These are phyloP conservation scores for Telmatherina bonti DNA, from an alignment of 2,797 vertebrate species.

Conservation along the genomic window DNA sequence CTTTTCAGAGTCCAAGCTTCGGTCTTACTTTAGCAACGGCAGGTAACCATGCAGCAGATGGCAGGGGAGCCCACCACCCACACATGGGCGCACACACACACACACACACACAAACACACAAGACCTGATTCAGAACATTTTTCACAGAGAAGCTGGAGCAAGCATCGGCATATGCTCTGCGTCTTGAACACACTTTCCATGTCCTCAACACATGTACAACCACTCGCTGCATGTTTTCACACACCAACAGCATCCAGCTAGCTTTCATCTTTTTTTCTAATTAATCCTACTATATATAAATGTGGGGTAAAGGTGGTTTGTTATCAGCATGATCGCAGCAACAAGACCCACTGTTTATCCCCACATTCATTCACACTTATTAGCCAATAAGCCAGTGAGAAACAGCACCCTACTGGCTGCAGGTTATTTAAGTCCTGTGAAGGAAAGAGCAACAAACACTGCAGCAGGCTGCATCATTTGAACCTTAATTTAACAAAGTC, in stretches of 20 bases:
- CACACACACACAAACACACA: constrained; percentile 18
- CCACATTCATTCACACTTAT: constrained; percentile 69
- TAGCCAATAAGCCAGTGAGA: constrained; percentile 62
- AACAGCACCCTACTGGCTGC: constrained; percentile 50
- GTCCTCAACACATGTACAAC: constrained; percentile 16
- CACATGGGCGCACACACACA: constrained; percentile 36
- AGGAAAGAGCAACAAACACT: constrained; percentile 43
- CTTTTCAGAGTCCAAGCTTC: constrained; percentile 40
- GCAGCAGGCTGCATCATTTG: constrained; percentile 34
- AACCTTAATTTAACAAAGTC: constrained; percentile 26
- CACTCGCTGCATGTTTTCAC: constrained; percentile 47
- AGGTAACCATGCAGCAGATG: constrained; percentile 73
- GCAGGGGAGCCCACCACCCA: constrained; percentile 61
- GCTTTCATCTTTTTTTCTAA: constrained; percentile 15
- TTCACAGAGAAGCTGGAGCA: constrained; percentile 29
- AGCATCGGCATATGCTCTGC: constrained; percentile 60
- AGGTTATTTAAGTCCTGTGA: constrained; percentile 64
- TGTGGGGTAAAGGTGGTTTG: constrained; percentile 18
- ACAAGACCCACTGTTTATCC: constrained; percentile 43
- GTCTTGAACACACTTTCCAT: constrained; percentile 22
- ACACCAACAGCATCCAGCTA: constrained; percentile 24
- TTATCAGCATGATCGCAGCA: constrained; percentile 45
- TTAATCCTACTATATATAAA: constrained; percentile 44
- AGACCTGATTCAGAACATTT: constrained; percentile 17
- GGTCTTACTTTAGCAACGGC: constrained; percentile 35